Conservation (phyloP, 2,888 invertebrate genomes). For the Apotomis capreana region DNA sequence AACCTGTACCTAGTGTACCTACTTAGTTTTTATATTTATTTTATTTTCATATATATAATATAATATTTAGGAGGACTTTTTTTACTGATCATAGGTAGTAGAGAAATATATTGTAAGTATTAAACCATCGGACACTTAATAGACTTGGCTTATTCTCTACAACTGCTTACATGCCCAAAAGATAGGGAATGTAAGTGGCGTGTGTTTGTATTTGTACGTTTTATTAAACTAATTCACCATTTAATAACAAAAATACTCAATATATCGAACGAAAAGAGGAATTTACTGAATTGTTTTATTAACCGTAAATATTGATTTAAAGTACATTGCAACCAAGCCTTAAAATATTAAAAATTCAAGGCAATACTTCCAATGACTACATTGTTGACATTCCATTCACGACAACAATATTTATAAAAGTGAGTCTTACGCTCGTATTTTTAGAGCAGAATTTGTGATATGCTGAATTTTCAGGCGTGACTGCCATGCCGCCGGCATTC, state of each 20-base stretch:
- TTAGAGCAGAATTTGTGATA: conserved; percentile 45
- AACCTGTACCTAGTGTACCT: too few species aligned
- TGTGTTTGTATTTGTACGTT: background rate
- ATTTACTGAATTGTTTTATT: background rate
- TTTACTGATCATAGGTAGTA: too few species aligned
- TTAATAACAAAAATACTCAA: background rate
- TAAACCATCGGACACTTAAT: too few species aligned
- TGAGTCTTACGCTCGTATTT: background rate
- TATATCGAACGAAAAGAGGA: too few species aligned
- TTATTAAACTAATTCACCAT: background rate
- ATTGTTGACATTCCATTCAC: conserved; percentile 48
- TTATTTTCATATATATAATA: too few species aligned
- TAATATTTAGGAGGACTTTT: too few species aligned
- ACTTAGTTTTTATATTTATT: too few species aligned
- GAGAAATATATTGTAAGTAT: too few species aligned
- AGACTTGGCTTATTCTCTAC: background rate
- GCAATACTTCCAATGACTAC: conserved; percentile 48
- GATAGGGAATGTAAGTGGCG: background rate
- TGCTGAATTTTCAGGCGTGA: conserved; percentile 36
- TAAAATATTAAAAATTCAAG: conserved; percentile 51
- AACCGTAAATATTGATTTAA: background rate
- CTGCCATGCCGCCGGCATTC: conserved; percentile 35
- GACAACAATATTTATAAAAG: background rate
- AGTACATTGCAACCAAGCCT: conserved; percentile 7
- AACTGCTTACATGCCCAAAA: background rate